These are phyloP conservation scores for Anorthoa munda DNA, from an alignment of 2,888 invertebrate genomes.

Conservation along the genomic window DNA sequence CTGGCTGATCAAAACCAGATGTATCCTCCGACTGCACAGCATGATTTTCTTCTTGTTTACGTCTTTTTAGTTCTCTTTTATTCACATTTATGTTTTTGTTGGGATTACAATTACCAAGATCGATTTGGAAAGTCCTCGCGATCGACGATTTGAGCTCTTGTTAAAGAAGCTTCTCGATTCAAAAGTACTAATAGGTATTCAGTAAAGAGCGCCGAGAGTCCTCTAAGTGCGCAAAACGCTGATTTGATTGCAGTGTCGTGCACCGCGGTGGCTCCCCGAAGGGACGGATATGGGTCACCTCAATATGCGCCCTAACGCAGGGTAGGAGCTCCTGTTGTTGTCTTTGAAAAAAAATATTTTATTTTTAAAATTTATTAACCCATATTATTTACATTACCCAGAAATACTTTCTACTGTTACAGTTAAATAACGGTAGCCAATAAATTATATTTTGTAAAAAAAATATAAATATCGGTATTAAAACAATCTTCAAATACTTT, in stretches of 20 bases:
- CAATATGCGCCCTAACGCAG: slow-evolving; percentile 77
- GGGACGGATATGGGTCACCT: slow-evolving; percentile 86
- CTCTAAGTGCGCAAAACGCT: slow-evolving; percentile 69
- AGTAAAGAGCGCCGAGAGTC: slow-evolving; percentile 36
- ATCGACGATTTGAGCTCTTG: background rate
- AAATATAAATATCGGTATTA: too few species aligned
- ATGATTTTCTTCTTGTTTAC: too few species aligned
- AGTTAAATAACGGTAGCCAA: too few species aligned
- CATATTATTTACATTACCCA: too few species aligned
- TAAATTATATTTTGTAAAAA: too few species aligned
- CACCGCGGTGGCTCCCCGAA: slow-evolving; percentile 75
- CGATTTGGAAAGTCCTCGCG: background rate
- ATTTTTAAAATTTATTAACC: background rate
- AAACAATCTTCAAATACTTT: too few species aligned
- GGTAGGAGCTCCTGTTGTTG: slow-evolving; percentile 63
- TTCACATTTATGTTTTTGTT: too few species aligned
- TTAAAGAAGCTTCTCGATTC: background rate
- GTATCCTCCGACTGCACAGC: too few species aligned
- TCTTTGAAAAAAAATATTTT: background rate
- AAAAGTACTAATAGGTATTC: slow-evolving; percentile 13
- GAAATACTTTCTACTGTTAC: too few species aligned
- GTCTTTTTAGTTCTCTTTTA: too few species aligned
- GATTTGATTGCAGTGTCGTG: slow-evolving; percentile 86
- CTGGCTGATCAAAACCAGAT: too few species aligned
- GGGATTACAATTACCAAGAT: background rate